Evolutionary conservation across 2,888 invertebrate species (phyloP).

Genomic region (Mythimna ferrago): DNA sequence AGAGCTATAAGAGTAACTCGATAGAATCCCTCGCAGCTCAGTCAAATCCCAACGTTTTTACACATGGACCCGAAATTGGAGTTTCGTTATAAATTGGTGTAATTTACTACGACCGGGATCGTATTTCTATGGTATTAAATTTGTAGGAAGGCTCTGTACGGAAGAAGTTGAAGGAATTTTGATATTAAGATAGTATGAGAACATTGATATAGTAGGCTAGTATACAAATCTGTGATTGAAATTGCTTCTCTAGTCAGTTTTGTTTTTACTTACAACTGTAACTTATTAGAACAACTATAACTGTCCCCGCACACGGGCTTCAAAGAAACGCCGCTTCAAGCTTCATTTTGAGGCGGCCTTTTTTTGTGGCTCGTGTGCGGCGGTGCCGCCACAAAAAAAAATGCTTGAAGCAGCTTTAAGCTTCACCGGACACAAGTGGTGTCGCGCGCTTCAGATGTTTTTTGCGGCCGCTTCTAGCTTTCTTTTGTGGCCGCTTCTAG

Average conservation of each 20-base stretch:
- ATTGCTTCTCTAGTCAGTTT: background rate
- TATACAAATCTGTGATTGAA: background rate
- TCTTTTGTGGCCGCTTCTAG: too few relatives aligned
- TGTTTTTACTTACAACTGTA: too few relatives aligned
- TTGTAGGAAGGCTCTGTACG: conserved; percentile 19
- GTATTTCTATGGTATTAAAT: conserved; percentile 46
- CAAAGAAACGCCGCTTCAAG: too few relatives aligned
- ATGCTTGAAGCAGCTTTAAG: too few relatives aligned
- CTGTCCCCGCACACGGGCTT: too few relatives aligned
- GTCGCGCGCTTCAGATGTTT: too few relatives aligned
- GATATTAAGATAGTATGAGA: background rate
- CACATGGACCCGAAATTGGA: conserved; percentile 49
- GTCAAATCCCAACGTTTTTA: conserved; percentile 26
- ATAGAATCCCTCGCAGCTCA: conserved; percentile 28
- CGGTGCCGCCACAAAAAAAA: too few relatives aligned
- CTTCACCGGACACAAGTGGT: too few relatives aligned
- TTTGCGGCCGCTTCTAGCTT: too few relatives aligned
- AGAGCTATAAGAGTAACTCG: conserved; percentile 6
- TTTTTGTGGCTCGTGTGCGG: too few relatives aligned
- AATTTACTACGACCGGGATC: conserved; percentile 41
- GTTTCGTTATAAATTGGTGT: conserved; percentile 50
- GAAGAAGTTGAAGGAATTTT: conserved; percentile 16
- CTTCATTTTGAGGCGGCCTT: too few relatives aligned
- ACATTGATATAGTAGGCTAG: background rate
- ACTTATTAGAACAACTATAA: too few relatives aligned